These are phyloP conservation scores for Parazoanthus darwini DNA, from an alignment of 92 coral and sea anemone species.

Conservation along the genomic window DNA sequence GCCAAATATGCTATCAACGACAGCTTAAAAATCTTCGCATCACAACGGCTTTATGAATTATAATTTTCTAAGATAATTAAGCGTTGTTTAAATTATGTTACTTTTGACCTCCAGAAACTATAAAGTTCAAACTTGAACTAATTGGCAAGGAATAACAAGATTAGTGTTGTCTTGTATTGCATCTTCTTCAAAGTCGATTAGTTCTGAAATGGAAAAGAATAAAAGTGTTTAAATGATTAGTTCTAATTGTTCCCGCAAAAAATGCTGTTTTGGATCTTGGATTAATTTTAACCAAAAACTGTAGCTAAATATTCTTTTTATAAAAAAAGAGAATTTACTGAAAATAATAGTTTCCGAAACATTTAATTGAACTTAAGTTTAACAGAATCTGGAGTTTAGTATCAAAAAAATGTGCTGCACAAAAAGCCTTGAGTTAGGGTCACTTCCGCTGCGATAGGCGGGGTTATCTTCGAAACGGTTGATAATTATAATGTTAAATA, in stretches of 20 bases:
- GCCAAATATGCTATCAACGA: slow-evolving; percentile 13
- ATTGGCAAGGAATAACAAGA: slow-evolving; percentile 15
- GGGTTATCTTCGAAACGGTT: not conserved
- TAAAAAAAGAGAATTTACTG: not conserved
- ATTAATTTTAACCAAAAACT: not conserved
- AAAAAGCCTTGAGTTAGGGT: not conserved
- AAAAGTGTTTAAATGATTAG: slow-evolving; percentile 23
- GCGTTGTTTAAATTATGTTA: slow-evolving; percentile 27
- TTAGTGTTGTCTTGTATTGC: slow-evolving; percentile 30
- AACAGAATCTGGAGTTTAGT: not conserved
- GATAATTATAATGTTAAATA: not conserved
- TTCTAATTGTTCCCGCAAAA: not conserved
- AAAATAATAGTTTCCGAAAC: not conserved
- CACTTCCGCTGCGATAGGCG: no score
- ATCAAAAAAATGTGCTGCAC: not conserved
- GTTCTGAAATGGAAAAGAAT: slow-evolving; percentile 45
- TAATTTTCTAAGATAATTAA: slow-evolving; percentile 25
- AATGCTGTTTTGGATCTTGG: not conserved
- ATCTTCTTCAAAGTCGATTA: slow-evolving; percentile 45
- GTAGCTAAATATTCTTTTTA: not conserved
- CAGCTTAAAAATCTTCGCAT: slow-evolving; percentile 23
- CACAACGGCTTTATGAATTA: slow-evolving; percentile 28
- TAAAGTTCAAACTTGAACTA: slow-evolving; percentile 14
- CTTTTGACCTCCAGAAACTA: slow-evolving; percentile 13
- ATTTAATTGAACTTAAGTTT: not conserved